phyloP scores from a whole-genome alignment of 2,113 vertebrate species.

The Proterorhinus semilunaris region DNA sequence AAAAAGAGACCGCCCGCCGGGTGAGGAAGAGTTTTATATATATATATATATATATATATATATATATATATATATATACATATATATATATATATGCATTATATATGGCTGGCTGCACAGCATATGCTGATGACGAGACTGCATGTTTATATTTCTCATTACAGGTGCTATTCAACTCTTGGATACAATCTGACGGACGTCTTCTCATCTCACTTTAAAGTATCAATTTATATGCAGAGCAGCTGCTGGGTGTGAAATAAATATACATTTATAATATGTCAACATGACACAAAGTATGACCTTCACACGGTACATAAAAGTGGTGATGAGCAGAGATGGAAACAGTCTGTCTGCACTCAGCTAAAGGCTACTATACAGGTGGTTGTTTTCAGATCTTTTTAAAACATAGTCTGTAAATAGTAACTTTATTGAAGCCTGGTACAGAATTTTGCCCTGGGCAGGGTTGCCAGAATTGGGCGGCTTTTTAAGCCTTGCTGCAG shows the following conservation, averaged over 20 bases:
- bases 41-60: too few relatives aligned
- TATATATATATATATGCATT: neutral
- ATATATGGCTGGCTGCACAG: slow-evolving; percentile 2
- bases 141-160: slow-evolving; percentile 53
- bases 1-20: too few relatives aligned
- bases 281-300: neutral
- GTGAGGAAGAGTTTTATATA: too few relatives aligned
- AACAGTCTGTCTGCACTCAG: neutral
- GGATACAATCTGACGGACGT: slow-evolving; percentile 16
- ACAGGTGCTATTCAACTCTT: slow-evolving; percentile 35
- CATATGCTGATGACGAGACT: slow-evolving; percentile 35
- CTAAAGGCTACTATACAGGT: neutral
- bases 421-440: too few relatives aligned
- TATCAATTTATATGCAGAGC: slow-evolving; percentile 58
- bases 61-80: too few relatives aligned
- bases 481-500: too few relatives aligned
- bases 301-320: neutral
- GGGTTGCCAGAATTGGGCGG: too few relatives aligned
- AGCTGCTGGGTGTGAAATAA: neutral
- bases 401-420: too few relatives aligned
- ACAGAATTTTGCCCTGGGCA: too few relatives aligned
- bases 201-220: slow-evolving; percentile 41
- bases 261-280: neutral
- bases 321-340: neutral
- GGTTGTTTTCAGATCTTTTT: too few relatives aligned